Conservation (phyloP, 1,140 invertebrate genomes). For the Helicoverpa armigera region DNA sequence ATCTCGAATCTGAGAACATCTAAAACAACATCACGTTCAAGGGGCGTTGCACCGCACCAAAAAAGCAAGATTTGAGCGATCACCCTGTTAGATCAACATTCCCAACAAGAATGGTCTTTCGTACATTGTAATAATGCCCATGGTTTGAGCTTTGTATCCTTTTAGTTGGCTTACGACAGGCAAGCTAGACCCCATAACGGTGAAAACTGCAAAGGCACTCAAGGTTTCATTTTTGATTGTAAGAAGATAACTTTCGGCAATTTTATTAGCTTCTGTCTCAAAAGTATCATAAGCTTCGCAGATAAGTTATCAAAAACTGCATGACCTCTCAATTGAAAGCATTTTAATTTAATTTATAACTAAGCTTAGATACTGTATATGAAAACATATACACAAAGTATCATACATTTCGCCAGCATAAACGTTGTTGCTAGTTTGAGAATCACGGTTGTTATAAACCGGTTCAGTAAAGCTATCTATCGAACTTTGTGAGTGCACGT, state of each 20-base stretch:
- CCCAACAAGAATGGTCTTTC: slow-evolving; percentile 9
- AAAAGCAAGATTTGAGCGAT: slow-evolving; percentile 27
- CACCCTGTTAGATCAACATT: slow-evolving; percentile 5
- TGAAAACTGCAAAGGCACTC: neutral
- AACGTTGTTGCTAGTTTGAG: neutral
- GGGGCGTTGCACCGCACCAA: slow-evolving; percentile 20
- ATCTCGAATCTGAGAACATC: slow-evolving; percentile 7
- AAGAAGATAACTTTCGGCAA: neutral
- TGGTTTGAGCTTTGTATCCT: slow-evolving; percentile 12
- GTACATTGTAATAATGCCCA: slow-evolving; percentile 12
- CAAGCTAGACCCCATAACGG: slow-evolving; percentile 30
- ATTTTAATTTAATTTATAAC: no score
- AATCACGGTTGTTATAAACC: slow-evolving; percentile 7
- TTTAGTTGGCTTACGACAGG: slow-evolving; percentile 8
- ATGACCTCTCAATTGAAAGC: neutral
- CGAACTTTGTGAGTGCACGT: slow-evolving; percentile 35
- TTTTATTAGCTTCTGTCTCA: neutral
- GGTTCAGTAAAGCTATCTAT: slow-evolving; percentile 27
- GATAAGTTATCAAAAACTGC: neutral
- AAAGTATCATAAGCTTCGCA: neutral
- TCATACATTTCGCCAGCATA: neutral
- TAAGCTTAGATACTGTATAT: no score
- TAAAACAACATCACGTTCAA: slow-evolving; percentile 10
- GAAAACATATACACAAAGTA: neutral
- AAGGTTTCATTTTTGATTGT: neutral